These are phyloP conservation scores for Araneus ventricosus DNA, from an alignment of 1,140 invertebrate species.

Conservation along the genomic window DNA sequence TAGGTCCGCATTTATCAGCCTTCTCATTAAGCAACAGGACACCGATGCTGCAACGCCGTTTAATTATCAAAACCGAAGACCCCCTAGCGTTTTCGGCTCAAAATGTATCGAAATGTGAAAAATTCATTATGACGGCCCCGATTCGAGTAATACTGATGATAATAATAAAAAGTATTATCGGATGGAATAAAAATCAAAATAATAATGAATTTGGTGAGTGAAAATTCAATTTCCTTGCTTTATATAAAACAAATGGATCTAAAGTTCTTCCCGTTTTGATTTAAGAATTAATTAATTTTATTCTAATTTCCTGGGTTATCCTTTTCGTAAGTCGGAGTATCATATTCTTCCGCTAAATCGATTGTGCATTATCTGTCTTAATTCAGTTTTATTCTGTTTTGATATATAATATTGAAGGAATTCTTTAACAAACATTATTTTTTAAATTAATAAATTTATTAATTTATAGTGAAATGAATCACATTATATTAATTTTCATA, in stretches of 20 bases:
- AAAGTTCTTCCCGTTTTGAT: not conserved
- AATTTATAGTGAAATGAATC: too few species aligned
- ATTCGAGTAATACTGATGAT: not conserved
- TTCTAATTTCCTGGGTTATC: too few species aligned
- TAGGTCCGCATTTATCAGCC: conserved; percentile 62
- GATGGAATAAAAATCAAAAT: not conserved
- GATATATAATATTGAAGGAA: too few species aligned
- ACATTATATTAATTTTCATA: too few species aligned
- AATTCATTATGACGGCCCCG: not conserved
- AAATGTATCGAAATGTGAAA: conserved; percentile 1
- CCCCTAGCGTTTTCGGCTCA: not conserved
- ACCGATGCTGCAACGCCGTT: conserved; percentile 41
- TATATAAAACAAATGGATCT: not conserved
- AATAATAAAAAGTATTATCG: not conserved
- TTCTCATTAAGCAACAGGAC: conserved; percentile 43
- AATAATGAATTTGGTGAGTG: not conserved
- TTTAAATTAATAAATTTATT: too few species aligned
- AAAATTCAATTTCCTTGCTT: not conserved
- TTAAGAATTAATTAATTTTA: too few species aligned
- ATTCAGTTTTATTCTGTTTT: too few species aligned
- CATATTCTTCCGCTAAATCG: too few species aligned
- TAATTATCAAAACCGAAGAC: conserved; percentile 12
- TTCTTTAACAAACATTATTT: too few species aligned
- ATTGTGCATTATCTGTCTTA: too few species aligned
- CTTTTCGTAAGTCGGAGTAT: too few species aligned